A percentile compares a stretch with the other conserved stretches of the same genome.
Evolutionary conservation across 1,140 invertebrate genomes (phyloP).

Genomic region (Drosophila prosaltans): DNA sequence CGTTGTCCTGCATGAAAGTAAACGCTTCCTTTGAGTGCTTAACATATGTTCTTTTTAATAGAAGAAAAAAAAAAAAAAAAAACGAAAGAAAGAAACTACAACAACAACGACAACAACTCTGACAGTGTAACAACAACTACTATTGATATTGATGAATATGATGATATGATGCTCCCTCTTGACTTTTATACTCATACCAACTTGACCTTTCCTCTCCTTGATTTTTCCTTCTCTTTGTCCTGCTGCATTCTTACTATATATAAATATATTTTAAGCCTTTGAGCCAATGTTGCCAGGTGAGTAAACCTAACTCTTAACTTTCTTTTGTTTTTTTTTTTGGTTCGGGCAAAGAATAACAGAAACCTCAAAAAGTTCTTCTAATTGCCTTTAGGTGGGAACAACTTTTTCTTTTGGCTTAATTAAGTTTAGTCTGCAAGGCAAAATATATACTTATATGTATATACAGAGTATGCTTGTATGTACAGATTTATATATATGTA

Average conservation of each 20-base stretch:
- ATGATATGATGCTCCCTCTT: conserved; percentile 33
- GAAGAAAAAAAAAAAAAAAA: too few species aligned
- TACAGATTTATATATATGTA: too few species aligned
- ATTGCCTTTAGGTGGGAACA: conserved; percentile 15
- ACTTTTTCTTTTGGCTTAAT: conserved; percentile 59
- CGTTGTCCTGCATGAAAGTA: conserved; percentile 35
- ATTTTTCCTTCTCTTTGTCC: neutral
- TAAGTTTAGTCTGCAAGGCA: conserved; percentile 48
- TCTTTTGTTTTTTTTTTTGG: conserved; percentile 5
- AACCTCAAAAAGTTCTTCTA: conserved; percentile 17
- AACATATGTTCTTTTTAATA: conserved; percentile 66
- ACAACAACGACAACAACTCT: conserved; percentile 50
- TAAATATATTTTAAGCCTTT: conserved; percentile 1
- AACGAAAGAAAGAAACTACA: conserved; percentile 4
- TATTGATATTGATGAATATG: conserved; percentile 61
- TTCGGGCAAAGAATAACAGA: conserved; percentile 15
- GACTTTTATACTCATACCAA: neutral
- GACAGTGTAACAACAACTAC: conserved; percentile 35
- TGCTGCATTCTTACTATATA: neutral
- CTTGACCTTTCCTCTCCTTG: neutral
- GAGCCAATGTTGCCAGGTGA: conserved; percentile 50
- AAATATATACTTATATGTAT: conserved; percentile 31
- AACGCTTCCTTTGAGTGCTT: conserved; percentile 46
- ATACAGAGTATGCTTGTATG: too few species aligned
- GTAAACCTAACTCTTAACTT: conserved; percentile 60